Percentiles rank a stretch among this genome's conserved stretches.
These are phyloP conservation scores for Dynastes hyllus DNA, from an alignment of 2,888 invertebrate genomes.

Conservation along the genomic window DNA sequence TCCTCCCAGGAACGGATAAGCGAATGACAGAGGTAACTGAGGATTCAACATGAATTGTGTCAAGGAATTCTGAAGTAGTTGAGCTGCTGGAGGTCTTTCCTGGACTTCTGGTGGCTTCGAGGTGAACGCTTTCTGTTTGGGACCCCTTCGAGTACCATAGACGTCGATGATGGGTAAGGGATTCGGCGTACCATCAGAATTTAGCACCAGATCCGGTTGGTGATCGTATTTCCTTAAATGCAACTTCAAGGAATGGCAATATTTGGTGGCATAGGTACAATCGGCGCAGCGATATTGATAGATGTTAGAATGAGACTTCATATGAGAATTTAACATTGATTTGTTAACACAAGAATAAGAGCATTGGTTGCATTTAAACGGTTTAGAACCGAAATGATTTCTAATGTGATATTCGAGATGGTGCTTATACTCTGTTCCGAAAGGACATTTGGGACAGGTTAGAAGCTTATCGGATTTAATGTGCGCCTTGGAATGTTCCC, in stretches of 20 bases:
- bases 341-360: conserved; percentile 63
- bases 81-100: conserved; percentile 12
- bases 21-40: conserved; percentile 58
- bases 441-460: conserved; percentile 74
- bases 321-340: conserved; percentile 65
- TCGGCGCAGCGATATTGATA: conserved; percentile 63
- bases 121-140: conserved; percentile 74
- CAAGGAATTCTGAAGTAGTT: conserved; percentile 55
- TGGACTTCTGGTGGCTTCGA: background rate
- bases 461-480: conserved; percentile 95
- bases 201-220: conserved; percentile 91
- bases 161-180: conserved; percentile 92
- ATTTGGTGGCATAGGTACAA: conserved; percentile 93
- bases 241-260: conserved; percentile 96
- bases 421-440: conserved; percentile 99
- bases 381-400: conserved; percentile 64
- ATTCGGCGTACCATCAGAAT: conserved; percentile 91
- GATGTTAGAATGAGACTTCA: conserved; percentile 65
- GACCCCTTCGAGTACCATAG: conserved; percentile 91
- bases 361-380: conserved; percentile 63
- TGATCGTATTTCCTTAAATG: conserved; percentile 95
- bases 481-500: conserved; percentile 93
- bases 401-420: conserved; percentile 74
- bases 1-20: conserved; percentile 61
- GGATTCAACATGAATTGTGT: conserved; percentile 59